Evolutionary conservation across 2,888 invertebrate genomes (phyloP).

Genomic region (Pandemis corylana): DNA sequence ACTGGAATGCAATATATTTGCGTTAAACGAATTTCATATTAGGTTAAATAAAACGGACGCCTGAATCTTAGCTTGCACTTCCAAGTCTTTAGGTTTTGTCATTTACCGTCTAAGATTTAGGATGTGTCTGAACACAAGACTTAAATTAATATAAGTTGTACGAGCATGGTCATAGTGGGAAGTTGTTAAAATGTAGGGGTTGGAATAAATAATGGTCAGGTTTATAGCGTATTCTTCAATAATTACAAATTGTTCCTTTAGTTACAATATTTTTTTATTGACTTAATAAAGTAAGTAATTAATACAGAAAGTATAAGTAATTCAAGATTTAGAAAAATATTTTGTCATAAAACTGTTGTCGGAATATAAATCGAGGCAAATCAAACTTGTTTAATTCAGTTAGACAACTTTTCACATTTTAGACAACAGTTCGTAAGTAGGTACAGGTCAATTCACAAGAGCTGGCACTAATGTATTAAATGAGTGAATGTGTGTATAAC

Average conservation of each 20-base stretch:
- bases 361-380: not conserved
- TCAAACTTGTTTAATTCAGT: not conserved
- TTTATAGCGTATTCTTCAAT: not conserved
- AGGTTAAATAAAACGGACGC: conserved; percentile 36
- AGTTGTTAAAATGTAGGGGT: conserved; percentile 1
- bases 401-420: not conserved
- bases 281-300: not conserved
- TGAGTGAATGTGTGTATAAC: too few species aligned
- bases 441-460: not conserved
- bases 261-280: not conserved
- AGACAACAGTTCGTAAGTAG: not conserved
- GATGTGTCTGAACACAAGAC: conserved; percentile 36
- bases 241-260: too few species aligned
- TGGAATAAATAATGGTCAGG: conserved; percentile 6
- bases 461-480: too few species aligned
- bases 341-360: not conserved
- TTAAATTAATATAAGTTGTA: conserved; percentile 34
- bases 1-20: conserved; percentile 54
- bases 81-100: conserved; percentile 30
- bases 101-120: conserved; percentile 35
- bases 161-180: conserved; percentile 7
- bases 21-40: conserved; percentile 43
- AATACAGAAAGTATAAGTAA: not conserved
- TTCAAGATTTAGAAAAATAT: not conserved
- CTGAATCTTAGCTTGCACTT: conserved; percentile 40